Evolutionary conservation across 1,140 invertebrate genomes (phyloP).

Genomic region (Drepana arcuata): DNA sequence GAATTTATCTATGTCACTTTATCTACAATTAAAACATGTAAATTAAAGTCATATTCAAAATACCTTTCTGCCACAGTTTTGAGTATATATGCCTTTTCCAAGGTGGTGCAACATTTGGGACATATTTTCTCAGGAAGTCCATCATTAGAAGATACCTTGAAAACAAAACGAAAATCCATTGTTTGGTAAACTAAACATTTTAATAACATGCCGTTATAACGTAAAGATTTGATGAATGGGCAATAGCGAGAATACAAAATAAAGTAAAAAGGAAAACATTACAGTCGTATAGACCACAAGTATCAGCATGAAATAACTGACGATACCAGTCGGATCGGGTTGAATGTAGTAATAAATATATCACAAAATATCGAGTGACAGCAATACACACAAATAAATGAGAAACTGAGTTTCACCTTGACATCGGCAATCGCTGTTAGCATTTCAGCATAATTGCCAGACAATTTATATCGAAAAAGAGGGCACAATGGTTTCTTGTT

Average conservation of each 20-base stretch:
- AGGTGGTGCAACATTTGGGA: slow-evolving; percentile 48
- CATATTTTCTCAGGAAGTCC: slow-evolving; percentile 61
- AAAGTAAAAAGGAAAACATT: too few species aligned
- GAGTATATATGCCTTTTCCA: slow-evolving; percentile 58
- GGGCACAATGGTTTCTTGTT: slow-evolving; percentile 57
- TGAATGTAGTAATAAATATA: too few species aligned
- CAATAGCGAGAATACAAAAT: too few species aligned
- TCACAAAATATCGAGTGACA: slow-evolving; percentile 1
- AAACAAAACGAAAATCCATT: background rate
- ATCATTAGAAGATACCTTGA: slow-evolving; percentile 53
- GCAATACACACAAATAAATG: slow-evolving; percentile 2
- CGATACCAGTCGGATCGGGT: too few species aligned
- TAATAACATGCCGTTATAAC: too few species aligned
- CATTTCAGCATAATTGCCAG: slow-evolving; percentile 67
- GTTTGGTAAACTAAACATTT: background rate
- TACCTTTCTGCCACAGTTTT: slow-evolving; percentile 63
- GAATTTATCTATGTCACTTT: too few species aligned
- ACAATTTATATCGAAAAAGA: slow-evolving; percentile 59
- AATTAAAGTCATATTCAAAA: background rate
- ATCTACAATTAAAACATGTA: too few species aligned
- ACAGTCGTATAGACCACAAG: too few species aligned
- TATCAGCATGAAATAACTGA: too few species aligned
- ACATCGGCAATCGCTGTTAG: slow-evolving; percentile 60
- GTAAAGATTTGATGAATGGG: too few species aligned
- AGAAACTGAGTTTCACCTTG: slow-evolving; percentile 30